Evolutionary conservation across 2,888 invertebrate species (phyloP), one percentile per base, ranked within the genome.

Genomic region (Macaria notata): DNA sequence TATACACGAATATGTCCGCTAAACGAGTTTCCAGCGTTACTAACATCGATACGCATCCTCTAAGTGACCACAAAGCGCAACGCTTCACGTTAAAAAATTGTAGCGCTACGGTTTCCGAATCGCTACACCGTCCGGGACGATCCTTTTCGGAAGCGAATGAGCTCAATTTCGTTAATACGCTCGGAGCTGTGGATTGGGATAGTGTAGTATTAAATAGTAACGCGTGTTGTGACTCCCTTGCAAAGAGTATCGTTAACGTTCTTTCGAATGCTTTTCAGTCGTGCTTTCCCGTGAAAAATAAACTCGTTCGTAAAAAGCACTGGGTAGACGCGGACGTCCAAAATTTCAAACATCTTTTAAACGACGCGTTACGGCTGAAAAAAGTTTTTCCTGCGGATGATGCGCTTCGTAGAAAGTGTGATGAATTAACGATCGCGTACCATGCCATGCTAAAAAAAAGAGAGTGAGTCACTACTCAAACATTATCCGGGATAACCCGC

Each of bases 361-460:
- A 31, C 4, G 46, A 46, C 4, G n/a, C n/a, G 4, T 3, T 31
- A 4, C 31, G n/a, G 6, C 9, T 46, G n/a, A 46, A 31, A 31
- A n/a, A 9, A 5, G 3, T 46, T 3, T 46, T 46, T n/a, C 46
- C 46, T 6, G 7, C 29, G 7, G 31, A 46, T 30, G 31, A 31
- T 3, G 31, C 5, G n/a, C 5, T 46, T n/a, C 31, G 46, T 4
- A 9, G 3, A 7, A 46, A 46, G 31, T 31, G 31, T n/a, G 46
- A 8, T 3, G 31, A 31, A 31, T n/a, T 46, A 3, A 31, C 31
- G n/a, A n/a, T 4, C 4, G 9, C 8, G 31, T 46, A 46, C 7
- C 31, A 31, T 4, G 31, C 31, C 0, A 9, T 54, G 1, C 8
- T 58, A 3, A 58, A 44, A 54, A 49, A 9, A 58, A 58, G 39